Conservation (phyloP, 2,888 invertebrate genomes). For the Sesia bembeciformis region DNA sequence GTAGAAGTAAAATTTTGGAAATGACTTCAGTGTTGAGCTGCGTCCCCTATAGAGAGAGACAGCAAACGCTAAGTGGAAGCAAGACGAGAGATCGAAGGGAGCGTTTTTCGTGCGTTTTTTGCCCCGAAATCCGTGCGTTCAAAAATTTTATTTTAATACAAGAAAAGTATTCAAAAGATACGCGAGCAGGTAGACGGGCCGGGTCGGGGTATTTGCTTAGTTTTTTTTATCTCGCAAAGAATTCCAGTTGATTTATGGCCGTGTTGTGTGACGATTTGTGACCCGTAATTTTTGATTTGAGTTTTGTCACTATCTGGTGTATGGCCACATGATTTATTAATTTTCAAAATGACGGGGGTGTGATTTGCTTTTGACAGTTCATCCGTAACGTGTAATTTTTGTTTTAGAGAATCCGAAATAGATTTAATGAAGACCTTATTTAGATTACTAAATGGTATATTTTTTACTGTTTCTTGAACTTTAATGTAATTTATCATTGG, state of each 20-base stretch:
- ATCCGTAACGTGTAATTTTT: background rate
- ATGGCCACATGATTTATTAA: slow-evolving; percentile 61
- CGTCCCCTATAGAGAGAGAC: slow-evolving; percentile 46
- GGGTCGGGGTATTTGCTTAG: slow-evolving; percentile 65
- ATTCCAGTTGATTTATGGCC: slow-evolving; percentile 65
- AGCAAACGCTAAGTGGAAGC: slow-evolving; percentile 8
- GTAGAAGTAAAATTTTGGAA: slow-evolving; percentile 35
- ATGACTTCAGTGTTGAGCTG: slow-evolving; percentile 32
- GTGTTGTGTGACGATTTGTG: slow-evolving; percentile 69
- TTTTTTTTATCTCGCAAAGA: slow-evolving; percentile 60
- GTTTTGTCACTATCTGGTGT: slow-evolving; percentile 62
- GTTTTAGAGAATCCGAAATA: background rate
- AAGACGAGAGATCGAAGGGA: slow-evolving; percentile 26
- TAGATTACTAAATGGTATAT: background rate
- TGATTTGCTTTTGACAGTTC: slow-evolving; percentile 52
- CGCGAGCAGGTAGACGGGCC: slow-evolving; percentile 62
- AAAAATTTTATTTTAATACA: slow-evolving; percentile 71
- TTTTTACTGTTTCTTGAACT: background rate
- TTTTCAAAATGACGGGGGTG: slow-evolving; percentile 40
- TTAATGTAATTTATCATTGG: background rate
- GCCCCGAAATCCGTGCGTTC: slow-evolving; percentile 62
- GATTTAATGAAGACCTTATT: background rate
- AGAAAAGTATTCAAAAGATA: slow-evolving; percentile 70
- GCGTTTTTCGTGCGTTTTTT: slow-evolving; percentile 69
- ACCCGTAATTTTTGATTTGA: slow-evolving; percentile 68